Percentiles rank a stretch among this genome's conserved stretches.
These are phyloP conservation scores for Cardinalis cardinalis DNA, from an alignment of 2,113 vertebrate genomes.

Conservation along the genomic window DNA sequence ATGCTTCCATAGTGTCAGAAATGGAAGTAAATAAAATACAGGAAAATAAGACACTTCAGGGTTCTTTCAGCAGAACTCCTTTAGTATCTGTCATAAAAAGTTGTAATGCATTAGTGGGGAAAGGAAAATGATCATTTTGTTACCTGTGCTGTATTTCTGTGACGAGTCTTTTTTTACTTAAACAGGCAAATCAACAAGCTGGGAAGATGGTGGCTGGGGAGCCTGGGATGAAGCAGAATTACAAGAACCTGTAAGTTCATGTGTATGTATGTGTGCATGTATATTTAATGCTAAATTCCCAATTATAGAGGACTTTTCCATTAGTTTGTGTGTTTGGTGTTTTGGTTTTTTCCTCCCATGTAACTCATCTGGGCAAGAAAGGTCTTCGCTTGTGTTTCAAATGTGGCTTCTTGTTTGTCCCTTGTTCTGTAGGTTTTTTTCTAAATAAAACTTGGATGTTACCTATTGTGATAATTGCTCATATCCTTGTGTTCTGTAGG, in stretches of 20 bases:
- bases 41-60: neutral
- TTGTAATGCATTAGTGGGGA: neutral
- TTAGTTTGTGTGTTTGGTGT: neutral
- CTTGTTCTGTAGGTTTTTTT: neutral
- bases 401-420: neutral
- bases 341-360: fast-evolving
- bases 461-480: neutral
- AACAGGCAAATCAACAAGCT: slow-evolving; percentile 73
- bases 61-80: neutral
- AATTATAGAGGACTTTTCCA: neutral
- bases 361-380: neutral
- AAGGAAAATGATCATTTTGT: neutral
- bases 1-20: neutral
- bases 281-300: neutral
- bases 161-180: neutral
- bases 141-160: neutral
- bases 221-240: slow-evolving; percentile 79
- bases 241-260: slow-evolving; percentile 72
- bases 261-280: neutral
- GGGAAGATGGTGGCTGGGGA: slow-evolving; percentile 82
- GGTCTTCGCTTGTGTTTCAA: neutral
- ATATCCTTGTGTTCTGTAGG: neutral
- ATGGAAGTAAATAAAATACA: neutral
- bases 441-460: neutral
- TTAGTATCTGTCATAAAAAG: neutral